These are phyloP conservation scores for Xyrauchen texanus DNA, from an alignment of 2,113 vertebrate genomes.

Conservation along the genomic window DNA sequence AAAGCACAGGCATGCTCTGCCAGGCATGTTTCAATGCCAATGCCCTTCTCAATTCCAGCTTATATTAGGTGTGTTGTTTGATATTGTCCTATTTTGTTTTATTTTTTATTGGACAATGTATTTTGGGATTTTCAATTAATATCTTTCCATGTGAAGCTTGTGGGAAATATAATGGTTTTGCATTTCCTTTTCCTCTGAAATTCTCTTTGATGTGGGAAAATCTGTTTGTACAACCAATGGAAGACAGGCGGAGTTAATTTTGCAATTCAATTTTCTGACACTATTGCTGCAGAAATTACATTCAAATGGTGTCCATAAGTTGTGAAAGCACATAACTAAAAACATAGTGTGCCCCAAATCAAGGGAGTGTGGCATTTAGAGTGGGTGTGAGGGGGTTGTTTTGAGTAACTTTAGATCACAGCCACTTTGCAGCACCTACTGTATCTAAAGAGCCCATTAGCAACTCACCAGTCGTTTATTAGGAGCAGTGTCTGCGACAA, in stretches of 20 bases:
- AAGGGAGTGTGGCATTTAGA: too few relatives aligned
- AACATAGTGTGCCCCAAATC: too few relatives aligned
- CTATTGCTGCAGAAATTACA: too few relatives aligned
- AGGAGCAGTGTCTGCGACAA: background rate
- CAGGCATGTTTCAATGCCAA: too few relatives aligned
- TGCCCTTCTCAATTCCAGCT: background rate
- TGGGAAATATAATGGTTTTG: too few relatives aligned
- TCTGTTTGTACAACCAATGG: too few relatives aligned
- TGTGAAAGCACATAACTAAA: background rate
- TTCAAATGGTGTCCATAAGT: background rate
- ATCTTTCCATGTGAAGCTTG: too few relatives aligned
- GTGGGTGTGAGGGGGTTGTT: background rate
- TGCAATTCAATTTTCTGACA: too few relatives aligned
- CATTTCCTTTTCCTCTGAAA: too few relatives aligned
- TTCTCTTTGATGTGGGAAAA: too few relatives aligned
- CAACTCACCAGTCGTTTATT: background rate
- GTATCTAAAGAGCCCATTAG: background rate
- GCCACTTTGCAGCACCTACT: background rate
- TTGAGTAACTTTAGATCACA: background rate
- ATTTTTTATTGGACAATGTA: background rate
- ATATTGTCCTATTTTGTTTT: background rate
- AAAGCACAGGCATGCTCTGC: conserved; percentile 14
- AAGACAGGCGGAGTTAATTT: too few relatives aligned
- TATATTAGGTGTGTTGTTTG: background rate
- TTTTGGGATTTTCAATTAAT: background rate